Conservation (phyloP, 2,888 invertebrate genomes). For the Altica lythri region DNA sequence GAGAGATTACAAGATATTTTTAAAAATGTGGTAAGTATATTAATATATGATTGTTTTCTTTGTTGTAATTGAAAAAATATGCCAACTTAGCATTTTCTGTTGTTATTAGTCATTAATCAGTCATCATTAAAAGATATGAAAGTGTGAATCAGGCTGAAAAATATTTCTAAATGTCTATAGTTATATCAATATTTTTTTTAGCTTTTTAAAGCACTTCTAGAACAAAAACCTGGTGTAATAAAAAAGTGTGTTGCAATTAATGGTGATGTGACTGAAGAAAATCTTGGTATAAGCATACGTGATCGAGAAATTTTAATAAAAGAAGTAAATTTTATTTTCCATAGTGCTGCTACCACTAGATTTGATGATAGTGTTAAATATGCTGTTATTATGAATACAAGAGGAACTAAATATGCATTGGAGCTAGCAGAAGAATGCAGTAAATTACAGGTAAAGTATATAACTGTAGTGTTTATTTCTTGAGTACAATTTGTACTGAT, state of each 20-base stretch:
- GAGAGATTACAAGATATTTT: constrained; percentile 54
- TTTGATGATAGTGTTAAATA: constrained; percentile 69
- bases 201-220: constrained; percentile 76
- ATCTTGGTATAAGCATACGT: constrained; percentile 57
- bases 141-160: too few species aligned
- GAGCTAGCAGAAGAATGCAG: constrained; percentile 48
- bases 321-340: constrained; percentile 67
- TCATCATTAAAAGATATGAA: too few species aligned
- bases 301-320: constrained; percentile 58
- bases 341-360: constrained; percentile 74
- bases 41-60: not conserved
- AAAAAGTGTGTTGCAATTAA: constrained; percentile 61
- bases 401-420: constrained; percentile 51
- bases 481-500: too few species aligned
- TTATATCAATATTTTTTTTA: constrained; percentile 55
- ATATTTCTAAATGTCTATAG: not conserved
- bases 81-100: not conserved
- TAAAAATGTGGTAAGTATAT: constrained; percentile 42
- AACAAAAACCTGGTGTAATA: constrained; percentile 60
- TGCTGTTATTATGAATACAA: constrained; percentile 68
- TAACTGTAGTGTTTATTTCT: too few species aligned
- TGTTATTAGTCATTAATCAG: not conserved
- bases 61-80: not conserved
- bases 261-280: constrained; percentile 59
- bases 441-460: constrained; percentile 59